These are phyloP conservation scores for Molothrus ater DNA, from an alignment of 2,797 vertebrate species.

Conservation along the genomic window DNA sequence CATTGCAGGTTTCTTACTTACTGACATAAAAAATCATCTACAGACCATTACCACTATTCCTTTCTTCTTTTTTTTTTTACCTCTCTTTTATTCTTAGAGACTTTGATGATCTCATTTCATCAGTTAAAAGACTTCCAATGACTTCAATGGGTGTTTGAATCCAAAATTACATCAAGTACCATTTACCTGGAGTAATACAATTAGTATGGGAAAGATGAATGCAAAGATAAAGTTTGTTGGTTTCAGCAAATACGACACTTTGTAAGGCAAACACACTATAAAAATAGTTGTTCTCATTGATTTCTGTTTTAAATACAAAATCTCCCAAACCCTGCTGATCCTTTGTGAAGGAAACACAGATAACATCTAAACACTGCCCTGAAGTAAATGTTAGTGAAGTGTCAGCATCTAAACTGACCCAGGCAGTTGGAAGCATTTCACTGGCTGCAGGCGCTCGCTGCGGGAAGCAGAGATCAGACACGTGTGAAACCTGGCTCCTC, in stretches of 20 bases:
- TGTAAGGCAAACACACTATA: not conserved
- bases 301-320: slow-evolving; percentile 28
- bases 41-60: not conserved
- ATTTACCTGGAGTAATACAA: slow-evolving; percentile 5
- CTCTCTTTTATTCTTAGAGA: not conserved
- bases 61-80: not conserved
- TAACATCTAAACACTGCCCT: not conserved
- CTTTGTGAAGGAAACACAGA: not conserved
- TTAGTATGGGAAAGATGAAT: not conserved
- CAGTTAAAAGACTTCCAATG: slow-evolving; percentile 44
- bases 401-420: not conserved
- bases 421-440: not conserved
- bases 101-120: slow-evolving; percentile 40
- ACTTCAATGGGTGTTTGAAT: slow-evolving; percentile 50
- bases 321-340: not conserved
- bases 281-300: slow-evolving; percentile 27
- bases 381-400: not conserved
- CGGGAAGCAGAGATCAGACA: not conserved
- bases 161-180: slow-evolving; percentile 25
- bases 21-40: not conserved
- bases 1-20: not conserved
- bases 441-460: not conserved
- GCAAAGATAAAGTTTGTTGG: not conserved
- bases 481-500: not conserved
- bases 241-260: not conserved